Evolutionary conservation across 2,113 vertebrate genomes (phyloP), one percentile per base, ranked within the genome.

Genomic region (Sorex fumeus): DNA sequence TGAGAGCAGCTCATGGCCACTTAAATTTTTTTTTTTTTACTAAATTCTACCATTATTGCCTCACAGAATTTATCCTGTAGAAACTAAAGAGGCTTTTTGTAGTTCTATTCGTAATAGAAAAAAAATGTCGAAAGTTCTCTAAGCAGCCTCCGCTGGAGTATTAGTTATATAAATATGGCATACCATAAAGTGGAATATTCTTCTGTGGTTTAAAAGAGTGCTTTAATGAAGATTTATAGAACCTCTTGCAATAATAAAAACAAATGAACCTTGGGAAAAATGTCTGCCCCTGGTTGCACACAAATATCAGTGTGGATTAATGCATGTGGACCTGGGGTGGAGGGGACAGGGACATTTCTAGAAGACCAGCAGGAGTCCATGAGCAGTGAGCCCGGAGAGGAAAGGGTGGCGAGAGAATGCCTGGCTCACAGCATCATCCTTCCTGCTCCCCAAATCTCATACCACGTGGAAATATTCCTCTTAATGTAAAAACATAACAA

Each of bases 301-400:
- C 40, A 66, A 53, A 40, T 5, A 19, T 7, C 64, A 78, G n/a
- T 45, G 32, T 16, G 25, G n/a, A 7, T 23, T 78, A 45, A 11
- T 1, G 27, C 15, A 0, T 8, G 0, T 10, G 74, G 25, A n/a
- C 15, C 10, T 1, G 13, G 23, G 36, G 50, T 23, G 23, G 12
- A 11, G 6, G 28, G 21, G 34, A 34, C 25, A 1, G 18, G 2
- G 47, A 6, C 3, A 1, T 50, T 80, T 92, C 64, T 32, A 62
- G 53, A 47, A 84, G n/a, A n/a, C n/a, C n/a, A n/a, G n/a, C n/a
- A n/a, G 67, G 27, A 6, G 43, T 40, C n/a, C 1, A 2, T 77
- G 84, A 1, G 62, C 21, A 21, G 69, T 8, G 32, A 15, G 50
- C 6, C n/a, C 2, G 15, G 23, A n/a, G 62, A 36, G 12, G 1